Conservation (phyloP, 1,140 invertebrate genomes). For the Drosophila kurseongensis region DNA sequence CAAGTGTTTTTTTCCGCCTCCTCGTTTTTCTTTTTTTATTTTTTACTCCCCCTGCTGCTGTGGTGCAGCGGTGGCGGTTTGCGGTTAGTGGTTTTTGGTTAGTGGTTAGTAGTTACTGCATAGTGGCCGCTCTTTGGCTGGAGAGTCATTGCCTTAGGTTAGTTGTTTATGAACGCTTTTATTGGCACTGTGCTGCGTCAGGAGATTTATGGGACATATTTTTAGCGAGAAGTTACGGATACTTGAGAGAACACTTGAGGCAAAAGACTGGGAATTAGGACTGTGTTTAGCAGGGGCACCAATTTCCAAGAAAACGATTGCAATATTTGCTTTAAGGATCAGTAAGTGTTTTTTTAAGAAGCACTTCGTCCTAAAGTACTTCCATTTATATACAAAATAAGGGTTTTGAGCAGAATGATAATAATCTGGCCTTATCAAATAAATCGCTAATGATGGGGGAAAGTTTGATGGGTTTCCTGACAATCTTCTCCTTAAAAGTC, state of each 20-base stretch:
- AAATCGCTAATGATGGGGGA: too few species aligned
- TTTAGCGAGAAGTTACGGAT: slow-evolving; percentile 40
- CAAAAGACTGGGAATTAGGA: slow-evolving; percentile 21
- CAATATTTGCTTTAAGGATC: slow-evolving; percentile 16
- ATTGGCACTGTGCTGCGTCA: slow-evolving; percentile 63
- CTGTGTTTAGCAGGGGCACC: background rate
- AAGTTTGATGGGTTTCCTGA: too few species aligned
- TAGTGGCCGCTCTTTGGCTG: slow-evolving; percentile 24
- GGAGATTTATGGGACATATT: slow-evolving; percentile 72
- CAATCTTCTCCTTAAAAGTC: too few species aligned
- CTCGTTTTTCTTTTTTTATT: slow-evolving; percentile 33
- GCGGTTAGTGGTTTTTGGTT: slow-evolving; percentile 51
- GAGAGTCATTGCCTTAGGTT: slow-evolving; percentile 65
- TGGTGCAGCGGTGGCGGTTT: slow-evolving; percentile 49
- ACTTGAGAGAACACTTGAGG: slow-evolving; percentile 22
- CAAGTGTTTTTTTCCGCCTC: slow-evolving; percentile 62
- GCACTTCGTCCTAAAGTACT: background rate
- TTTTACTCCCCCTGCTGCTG: slow-evolving; percentile 15
- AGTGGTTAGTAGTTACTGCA: background rate
- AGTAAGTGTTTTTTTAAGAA: slow-evolving; percentile 6
- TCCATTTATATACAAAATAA: background rate
- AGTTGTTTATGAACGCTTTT: slow-evolving; percentile 81
- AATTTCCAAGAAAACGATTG: slow-evolving; percentile 1
- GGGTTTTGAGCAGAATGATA: background rate
- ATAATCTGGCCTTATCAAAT: background rate